Evolutionary conservation across 2,797 vertebrate species (phyloP).

Genomic region (Anableps anableps): DNA sequence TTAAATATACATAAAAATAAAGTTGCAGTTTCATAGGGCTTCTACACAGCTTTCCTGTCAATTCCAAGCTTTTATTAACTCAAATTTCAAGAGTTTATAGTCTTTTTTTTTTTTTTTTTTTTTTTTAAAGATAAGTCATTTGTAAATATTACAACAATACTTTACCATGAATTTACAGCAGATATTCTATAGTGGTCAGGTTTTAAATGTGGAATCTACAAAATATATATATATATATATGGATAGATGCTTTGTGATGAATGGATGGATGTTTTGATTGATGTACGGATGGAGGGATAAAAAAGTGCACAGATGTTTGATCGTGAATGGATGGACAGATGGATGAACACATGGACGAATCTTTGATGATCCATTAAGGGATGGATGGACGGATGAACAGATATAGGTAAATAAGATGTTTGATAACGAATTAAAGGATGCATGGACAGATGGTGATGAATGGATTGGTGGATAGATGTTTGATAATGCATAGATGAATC

Average conservation of each 20-base stretch:
- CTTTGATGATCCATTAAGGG: too few species aligned
- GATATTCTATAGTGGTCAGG: too few species aligned
- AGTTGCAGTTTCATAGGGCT: neutral
- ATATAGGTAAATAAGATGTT: too few species aligned
- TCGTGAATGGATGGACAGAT: too few species aligned
- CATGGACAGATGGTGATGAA: neutral
- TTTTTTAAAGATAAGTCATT: neutral
- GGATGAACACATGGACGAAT: too few species aligned
- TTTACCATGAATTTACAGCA: too few species aligned
- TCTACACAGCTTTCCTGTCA: neutral
- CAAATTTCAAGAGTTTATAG: neutral
- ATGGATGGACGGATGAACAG: too few species aligned
- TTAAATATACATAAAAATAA: neutral
- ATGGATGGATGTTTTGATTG: neutral
- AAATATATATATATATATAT: too few species aligned
- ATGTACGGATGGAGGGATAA: too few species aligned
- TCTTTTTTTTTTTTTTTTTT: neutral
- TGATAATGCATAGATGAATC: neutral
- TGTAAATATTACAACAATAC: neutral
- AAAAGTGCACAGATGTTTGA: too few species aligned
- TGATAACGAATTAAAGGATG: too few species aligned
- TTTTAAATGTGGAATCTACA: neutral
- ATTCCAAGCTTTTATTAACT: neutral
- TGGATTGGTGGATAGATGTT: neutral
- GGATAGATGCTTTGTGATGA: neutral